phyloP scores from a whole-genome alignment of 2,888 invertebrate genomes.

The Conchocele bisecta region DNA sequence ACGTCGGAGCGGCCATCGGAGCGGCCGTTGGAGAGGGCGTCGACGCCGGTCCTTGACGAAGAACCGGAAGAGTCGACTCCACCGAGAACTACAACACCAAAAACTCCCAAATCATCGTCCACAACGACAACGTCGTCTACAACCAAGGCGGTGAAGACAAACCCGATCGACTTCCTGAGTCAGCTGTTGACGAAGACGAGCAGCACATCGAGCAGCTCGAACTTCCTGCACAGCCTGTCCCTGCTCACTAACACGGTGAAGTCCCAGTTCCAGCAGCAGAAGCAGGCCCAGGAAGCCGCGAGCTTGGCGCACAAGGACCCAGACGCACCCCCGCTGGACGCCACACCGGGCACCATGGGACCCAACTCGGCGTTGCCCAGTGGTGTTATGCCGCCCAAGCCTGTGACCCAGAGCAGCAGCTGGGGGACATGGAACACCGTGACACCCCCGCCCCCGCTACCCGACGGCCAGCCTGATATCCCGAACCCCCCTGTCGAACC shows the following conservation, averaged over 20 bases:
- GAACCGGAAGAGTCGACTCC: slow-evolving; percentile 46
- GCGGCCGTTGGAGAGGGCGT: slow-evolving; percentile 55
- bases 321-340: slow-evolving; percentile 14
- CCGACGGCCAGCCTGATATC: slow-evolving; percentile 23
- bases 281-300: slow-evolving; percentile 23
- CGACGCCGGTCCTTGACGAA: slow-evolving; percentile 75
- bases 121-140: slow-evolving; percentile 26
- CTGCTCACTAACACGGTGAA: slow-evolving; percentile 71
- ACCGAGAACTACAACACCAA: slow-evolving; percentile 40
- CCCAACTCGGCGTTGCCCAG: too few species aligned
- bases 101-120: slow-evolving; percentile 3
- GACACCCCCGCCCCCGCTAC: slow-evolving; percentile 27
- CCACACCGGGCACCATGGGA: slow-evolving; percentile 11
- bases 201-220: slow-evolving; percentile 65
- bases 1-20: background rate
- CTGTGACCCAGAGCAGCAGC: slow-evolving; percentile 55
- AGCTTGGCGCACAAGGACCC: too few species aligned
- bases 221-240: slow-evolving; percentile 73
- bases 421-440: slow-evolving; percentile 75
- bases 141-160: slow-evolving; percentile 55
- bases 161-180: slow-evolving; percentile 77
- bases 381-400: slow-evolving; percentile 40
- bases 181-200: slow-evolving; percentile 73
- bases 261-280: slow-evolving; percentile 60
- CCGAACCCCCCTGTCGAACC: slow-evolving; percentile 44